Base-by-base conservation (phyloP, 2,888 invertebrate genomes). In the Aquatica leii region DNA sequence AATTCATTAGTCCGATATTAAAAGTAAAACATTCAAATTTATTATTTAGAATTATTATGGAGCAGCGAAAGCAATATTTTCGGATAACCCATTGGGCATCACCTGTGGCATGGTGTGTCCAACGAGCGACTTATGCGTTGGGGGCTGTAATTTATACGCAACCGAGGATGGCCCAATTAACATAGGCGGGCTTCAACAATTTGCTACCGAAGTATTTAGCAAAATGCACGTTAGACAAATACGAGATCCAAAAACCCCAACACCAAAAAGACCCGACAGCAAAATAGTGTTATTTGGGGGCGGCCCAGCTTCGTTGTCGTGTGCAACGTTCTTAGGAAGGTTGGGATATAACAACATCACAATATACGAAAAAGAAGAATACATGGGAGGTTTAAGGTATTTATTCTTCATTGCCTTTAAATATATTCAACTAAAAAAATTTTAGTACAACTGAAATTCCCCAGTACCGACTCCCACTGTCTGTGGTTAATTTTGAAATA, bases 21-120 rank as follows among this genome's bases (percentile, higher is more conserved):
- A n/a, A n/a, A n/a, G n/a, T n/a, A n/a, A n/a, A n/a, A n/a, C n/a
- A n/a, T n/a, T n/a, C n/a, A n/a, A n/a, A n/a, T n/a, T n/a, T n/a
- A n/a, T 34, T 24, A 17, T 14, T 1, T 80, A 94, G 91, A 99
- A 99, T 81, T 98, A 96, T 80, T 99, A 99, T 85, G 98, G 99
- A 17, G 95, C 98, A 1, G 94, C 96, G 0, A 96, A 96, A 78
- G 90, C 94, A 0, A 99, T 99, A 59, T 88, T 99, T 59, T 97
- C 97, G 0, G 98, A 99, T 79, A 99, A 99, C 81, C 98, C 99
- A 0, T 82, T 98, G 56, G 99, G 97, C 0, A 84, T 97, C 1
- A 95, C 95, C 0, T 97, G 97, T 74, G 97, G 97, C 20, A 99
- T 99, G 98, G 98, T 99, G 17, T 98, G 98, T 73, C 98, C 98